phyloP scores from a whole-genome alignment of 1,140 invertebrate genomes.

The Aphaenogaster floridana region DNA sequence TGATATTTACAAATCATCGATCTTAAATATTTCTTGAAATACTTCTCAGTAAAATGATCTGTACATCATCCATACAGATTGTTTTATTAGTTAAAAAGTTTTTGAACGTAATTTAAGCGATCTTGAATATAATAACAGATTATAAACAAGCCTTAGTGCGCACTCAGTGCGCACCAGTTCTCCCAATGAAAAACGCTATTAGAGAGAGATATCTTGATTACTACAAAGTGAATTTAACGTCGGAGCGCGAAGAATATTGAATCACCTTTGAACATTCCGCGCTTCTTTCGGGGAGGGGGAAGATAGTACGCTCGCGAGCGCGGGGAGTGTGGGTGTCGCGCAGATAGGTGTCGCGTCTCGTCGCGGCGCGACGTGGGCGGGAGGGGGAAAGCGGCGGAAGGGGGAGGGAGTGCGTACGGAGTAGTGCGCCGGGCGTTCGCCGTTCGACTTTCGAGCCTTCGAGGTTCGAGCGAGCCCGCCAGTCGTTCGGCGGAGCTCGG shows the following conservation, averaged over 20 bases:
- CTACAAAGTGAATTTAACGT: no score
- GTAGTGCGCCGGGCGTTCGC: conserved; percentile 45
- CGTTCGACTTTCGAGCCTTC: conserved; percentile 63
- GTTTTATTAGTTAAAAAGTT: no score
- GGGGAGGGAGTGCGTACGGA: conserved; percentile 47
- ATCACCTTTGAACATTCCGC: neutral
- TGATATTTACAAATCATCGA: no score
- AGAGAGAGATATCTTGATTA: no score
- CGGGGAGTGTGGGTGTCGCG: neutral
- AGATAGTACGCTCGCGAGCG: neutral
- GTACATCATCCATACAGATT: no score
- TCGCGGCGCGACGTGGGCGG: neutral
- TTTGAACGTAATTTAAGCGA: no score
- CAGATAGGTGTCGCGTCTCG: neutral
- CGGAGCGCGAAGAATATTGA: neutral
- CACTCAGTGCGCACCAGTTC: no score
- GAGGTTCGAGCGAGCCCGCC: conserved; percentile 70
- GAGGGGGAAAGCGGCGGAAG: neutral
- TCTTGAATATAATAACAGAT: no score
- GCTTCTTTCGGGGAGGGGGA: neutral
- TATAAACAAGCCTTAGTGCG: no score
- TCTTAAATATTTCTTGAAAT: no score
- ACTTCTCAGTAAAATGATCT: no score
- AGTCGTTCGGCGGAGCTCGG: conserved; percentile 80
- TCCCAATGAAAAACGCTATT: no score